phyloP scores from a whole-genome alignment of 2,888 invertebrate genomes.

The Abrostola tripartita region DNA sequence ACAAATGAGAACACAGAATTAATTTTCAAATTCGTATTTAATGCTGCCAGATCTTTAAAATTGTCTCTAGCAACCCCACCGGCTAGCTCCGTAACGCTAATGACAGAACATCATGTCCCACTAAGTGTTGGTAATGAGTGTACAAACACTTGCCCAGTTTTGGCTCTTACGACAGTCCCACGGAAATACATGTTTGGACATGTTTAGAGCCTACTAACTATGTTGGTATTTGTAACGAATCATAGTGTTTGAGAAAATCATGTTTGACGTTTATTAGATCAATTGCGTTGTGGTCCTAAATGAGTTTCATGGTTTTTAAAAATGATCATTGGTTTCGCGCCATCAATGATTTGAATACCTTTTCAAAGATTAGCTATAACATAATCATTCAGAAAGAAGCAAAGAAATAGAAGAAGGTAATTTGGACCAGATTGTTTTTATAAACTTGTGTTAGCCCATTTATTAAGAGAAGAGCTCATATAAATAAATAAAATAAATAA shows the following conservation, averaged over 20 bases:
- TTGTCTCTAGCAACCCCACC: conserved; percentile 41
- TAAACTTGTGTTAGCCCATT: no score
- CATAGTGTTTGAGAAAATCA: conserved; percentile 46
- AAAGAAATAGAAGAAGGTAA: no score
- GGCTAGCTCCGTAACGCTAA: conserved; percentile 58
- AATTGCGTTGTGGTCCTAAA: conserved; percentile 10
- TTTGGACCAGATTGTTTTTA: no score
- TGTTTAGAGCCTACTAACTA: conserved; percentile 66
- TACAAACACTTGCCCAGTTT: conserved; percentile 65
- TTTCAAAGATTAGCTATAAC: no score
- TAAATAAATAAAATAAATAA: no score
- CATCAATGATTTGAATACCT: no score
- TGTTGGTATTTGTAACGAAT: conserved; percentile 62
- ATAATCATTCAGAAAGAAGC: no score
- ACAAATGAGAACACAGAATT: no score
- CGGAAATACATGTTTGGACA: conserved; percentile 74
- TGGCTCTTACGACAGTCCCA: conserved; percentile 71
- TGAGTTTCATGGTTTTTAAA: background rate
- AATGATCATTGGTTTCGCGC: background rate
- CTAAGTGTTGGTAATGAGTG: conserved; percentile 72
- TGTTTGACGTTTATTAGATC: conserved; percentile 50
- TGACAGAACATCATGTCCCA: conserved; percentile 70
- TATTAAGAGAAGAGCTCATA: no score
- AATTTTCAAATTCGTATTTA: background rate
- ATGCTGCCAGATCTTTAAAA: background rate